These are phyloP conservation scores for Zeuzera pyrina DNA, from an alignment of 2,888 invertebrate genomes.

Conservation along the genomic window DNA sequence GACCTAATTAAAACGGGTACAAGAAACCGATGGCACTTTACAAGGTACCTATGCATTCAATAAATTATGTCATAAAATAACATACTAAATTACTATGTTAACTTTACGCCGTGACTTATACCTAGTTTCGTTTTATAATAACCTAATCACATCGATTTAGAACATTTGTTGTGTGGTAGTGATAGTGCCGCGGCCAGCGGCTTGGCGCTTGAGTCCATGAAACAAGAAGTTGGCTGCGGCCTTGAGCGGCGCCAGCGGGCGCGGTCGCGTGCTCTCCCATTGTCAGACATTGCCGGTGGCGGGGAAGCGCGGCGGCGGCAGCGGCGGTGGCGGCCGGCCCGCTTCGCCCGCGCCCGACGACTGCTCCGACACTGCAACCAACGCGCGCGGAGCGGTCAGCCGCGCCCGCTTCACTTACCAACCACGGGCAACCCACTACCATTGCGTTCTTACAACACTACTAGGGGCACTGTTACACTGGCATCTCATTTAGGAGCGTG, in stretches of 20 bases:
- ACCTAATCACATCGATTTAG: conserved; percentile 72
- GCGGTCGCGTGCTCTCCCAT: conserved; percentile 78
- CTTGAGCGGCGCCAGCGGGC: conserved; percentile 74
- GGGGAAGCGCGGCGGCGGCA: conserved; percentile 86
- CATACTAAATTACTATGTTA: conserved; percentile 57
- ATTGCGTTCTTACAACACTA: too few relatives aligned
- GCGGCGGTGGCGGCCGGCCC: conserved; percentile 85
- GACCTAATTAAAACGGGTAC: conserved; percentile 52
- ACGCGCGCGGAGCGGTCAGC: not conserved
- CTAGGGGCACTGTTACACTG: too few relatives aligned
- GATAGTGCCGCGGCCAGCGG: conserved; percentile 55
- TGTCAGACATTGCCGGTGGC: conserved; percentile 84
- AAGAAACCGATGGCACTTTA: conserved; percentile 59
- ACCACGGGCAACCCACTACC: too few relatives aligned
- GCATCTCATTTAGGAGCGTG: too few relatives aligned
- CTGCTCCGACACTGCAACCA: conserved; percentile 86
- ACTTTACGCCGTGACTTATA: conserved; percentile 64
- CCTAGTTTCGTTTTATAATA: conserved; percentile 56
- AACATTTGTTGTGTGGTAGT: conserved; percentile 72
- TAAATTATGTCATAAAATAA: conserved; percentile 67
- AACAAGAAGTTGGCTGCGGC: conserved; percentile 80
- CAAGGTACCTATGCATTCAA: conserved; percentile 56
- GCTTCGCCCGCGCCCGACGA: conserved; percentile 73
- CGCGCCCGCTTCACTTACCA: too few relatives aligned
- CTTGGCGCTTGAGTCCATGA: conserved; percentile 75